Evolutionary conservation across 2,113 vertebrate genomes (phyloP).

Genomic region (Siniperca knerii): DNA sequence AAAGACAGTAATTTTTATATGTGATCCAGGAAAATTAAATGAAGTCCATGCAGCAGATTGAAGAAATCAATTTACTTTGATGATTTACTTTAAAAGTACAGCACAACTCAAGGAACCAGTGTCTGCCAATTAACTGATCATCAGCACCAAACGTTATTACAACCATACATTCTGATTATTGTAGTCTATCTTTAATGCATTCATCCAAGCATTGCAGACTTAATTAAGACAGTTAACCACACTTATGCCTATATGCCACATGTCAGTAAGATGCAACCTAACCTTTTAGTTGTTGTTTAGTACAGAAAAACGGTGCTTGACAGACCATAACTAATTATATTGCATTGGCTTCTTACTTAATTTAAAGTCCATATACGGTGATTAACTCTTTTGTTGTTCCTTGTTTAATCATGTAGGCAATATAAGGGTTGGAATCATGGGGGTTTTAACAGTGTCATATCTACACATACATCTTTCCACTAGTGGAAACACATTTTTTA

Average conservation of each 20-base stretch:
- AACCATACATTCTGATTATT: slow-evolving; percentile 39
- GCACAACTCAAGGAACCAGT: not conserved
- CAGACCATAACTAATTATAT: slow-evolving; percentile 14
- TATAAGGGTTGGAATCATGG: not conserved
- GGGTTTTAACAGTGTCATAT: slow-evolving; percentile 2
- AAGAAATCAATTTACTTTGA: slow-evolving; percentile 23
- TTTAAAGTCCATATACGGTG: not conserved
- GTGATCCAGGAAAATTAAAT: not conserved
- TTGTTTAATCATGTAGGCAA: slow-evolving; percentile 10
- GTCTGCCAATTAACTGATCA: slow-evolving; percentile 46
- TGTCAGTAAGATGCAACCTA: slow-evolving; percentile 5
- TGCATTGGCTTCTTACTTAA: not conserved
- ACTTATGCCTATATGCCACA: not conserved
- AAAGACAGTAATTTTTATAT: not conserved
- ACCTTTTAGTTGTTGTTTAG: not conserved
- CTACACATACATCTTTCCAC: slow-evolving; percentile 10
- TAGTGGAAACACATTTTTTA: slow-evolving; percentile 1
- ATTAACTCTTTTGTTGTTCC: slow-evolving; percentile 16
- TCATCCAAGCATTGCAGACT: slow-evolving; percentile 29
- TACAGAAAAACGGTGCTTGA: not conserved
- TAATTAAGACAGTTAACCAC: slow-evolving; percentile 6
- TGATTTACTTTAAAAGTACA: slow-evolving; percentile 9
- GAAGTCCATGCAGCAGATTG: not conserved
- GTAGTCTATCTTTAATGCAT: slow-evolving; percentile 12
- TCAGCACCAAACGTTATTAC: slow-evolving; percentile 47